phyloP scores from a whole-genome alignment of 1,140 invertebrate species.

The Achroia grisella region DNA sequence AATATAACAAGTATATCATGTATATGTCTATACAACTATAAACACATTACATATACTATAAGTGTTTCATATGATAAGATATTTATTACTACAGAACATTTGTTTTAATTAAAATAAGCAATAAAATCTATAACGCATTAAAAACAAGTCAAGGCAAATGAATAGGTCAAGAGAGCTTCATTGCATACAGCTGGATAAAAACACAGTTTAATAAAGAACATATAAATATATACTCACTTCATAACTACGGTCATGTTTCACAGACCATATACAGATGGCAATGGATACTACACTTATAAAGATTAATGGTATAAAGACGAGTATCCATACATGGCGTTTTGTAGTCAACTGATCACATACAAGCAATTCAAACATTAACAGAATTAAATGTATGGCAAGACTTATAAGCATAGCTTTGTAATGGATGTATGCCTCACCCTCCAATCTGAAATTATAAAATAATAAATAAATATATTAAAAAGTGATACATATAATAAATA shows the following conservation, averaged over 20 bases:
- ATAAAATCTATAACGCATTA: too few species aligned
- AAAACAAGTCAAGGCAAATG: too few species aligned
- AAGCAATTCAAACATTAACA: constrained; percentile 97
- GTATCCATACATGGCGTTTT: constrained; percentile 92
- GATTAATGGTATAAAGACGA: constrained; percentile 97
- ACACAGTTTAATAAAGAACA: neutral
- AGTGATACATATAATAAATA: constrained; percentile 12
- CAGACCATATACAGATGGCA: constrained; percentile 97
- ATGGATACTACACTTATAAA: constrained; percentile 97
- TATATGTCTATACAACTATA: too few species aligned
- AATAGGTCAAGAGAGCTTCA: too few species aligned
- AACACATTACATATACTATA: too few species aligned
- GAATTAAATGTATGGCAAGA: constrained; percentile 92
- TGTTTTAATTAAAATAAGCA: too few species aligned
- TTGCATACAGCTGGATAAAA: too few species aligned
- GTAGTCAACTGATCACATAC: constrained; percentile 96
- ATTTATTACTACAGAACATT: too few species aligned
- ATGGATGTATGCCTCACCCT: constrained; percentile 96
- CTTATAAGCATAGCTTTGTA: constrained; percentile 98
- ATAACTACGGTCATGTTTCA: constrained; percentile 97
- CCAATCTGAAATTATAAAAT: constrained; percentile 78
- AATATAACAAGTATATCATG: too few species aligned
- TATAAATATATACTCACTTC: constrained; percentile 77
- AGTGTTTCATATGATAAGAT: too few species aligned
- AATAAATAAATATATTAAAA: neutral